These are phyloP conservation scores for Gallinago media DNA, from an alignment of 2,113 vertebrate genomes.

Conservation along the genomic window DNA sequence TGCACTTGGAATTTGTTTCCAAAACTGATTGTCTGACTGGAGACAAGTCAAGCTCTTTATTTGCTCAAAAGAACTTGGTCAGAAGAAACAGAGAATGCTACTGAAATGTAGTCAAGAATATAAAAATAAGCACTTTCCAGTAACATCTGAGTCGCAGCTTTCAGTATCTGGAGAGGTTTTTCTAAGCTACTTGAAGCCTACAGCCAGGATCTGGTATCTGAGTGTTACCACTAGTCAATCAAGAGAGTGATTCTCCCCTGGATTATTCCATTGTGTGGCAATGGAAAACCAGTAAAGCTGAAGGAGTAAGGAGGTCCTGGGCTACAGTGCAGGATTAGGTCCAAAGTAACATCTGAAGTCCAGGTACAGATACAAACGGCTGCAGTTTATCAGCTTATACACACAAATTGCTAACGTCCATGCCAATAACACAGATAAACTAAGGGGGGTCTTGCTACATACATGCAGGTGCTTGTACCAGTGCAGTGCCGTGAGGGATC, in stretches of 20 bases:
- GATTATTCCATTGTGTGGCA: neutral
- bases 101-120: slow-evolving; percentile 25
- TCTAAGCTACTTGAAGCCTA: neutral
- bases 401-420: neutral
- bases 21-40: slow-evolving; percentile 28
- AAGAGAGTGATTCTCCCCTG: neutral
- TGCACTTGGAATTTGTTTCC: slow-evolving; percentile 28
- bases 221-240: neutral
- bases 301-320: neutral
- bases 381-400: neutral
- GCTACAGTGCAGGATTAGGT: neutral
- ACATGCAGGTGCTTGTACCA: neutral
- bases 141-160: neutral
- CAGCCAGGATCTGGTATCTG: neutral
- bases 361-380: neutral
- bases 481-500: neutral
- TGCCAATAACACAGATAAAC: neutral
- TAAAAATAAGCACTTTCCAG: slow-evolving; percentile 25
- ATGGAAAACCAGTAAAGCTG: neutral
- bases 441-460: neutral
- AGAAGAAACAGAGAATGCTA: slow-evolving; percentile 30
- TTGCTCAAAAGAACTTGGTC: slow-evolving; percentile 21
- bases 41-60: slow-evolving; percentile 56
- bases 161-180: neutral
- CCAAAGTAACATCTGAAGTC: neutral